Evolutionary conservation across 2,888 invertebrate genomes (phyloP), one percentile per base, ranked within the genome.

Genomic region (Protodeltote pygarga): DNA sequence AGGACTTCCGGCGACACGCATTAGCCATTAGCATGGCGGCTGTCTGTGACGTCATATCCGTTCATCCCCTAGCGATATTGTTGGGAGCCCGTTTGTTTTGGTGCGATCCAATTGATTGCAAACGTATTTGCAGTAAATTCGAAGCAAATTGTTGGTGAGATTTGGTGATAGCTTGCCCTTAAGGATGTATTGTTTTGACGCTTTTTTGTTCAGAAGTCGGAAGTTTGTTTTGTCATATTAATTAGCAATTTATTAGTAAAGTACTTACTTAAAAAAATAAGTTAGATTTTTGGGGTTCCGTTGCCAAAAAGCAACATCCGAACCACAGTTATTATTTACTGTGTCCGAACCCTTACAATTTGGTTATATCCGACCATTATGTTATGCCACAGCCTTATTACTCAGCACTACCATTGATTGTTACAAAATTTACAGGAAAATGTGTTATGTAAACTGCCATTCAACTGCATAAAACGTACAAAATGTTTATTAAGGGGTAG

Each of bases 21-120:
- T 88, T 85, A 83, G 84, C 90, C 89, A 91, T 91, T 90, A 91
- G 87, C 83, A 86, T 81, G 83, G 82, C 81, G 76, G 79, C 82
- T 75, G 78, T 63, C 69, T 75, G 67, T 85, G 85, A 87, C 87
- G 87, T 87, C 86, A 87, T 79, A 61, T 83, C 87, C 85, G 83
- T 69, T 59, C 65, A 52, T 65, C 67, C 62, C 70, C 61, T 46
- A 55, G 42, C 62, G 61, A 62, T 69, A 61, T 65, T 55, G 64
- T 65, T 48, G 46, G 60, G 42, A 35, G 46, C 38, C 63, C 45
- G 60, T 66, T 61, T 65, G 62, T 73, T 66, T 72, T 66, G 61
- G 53, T 50, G 51, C 54, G 35, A 63, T 61, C 52, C 65, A 57
- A 65, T 65, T 65, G 65, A 66, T 66, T 65, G 64, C 57, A 51